phyloP scores from a whole-genome alignment of 2,797 vertebrate genomes.

The Sparidentex hasta region DNA sequence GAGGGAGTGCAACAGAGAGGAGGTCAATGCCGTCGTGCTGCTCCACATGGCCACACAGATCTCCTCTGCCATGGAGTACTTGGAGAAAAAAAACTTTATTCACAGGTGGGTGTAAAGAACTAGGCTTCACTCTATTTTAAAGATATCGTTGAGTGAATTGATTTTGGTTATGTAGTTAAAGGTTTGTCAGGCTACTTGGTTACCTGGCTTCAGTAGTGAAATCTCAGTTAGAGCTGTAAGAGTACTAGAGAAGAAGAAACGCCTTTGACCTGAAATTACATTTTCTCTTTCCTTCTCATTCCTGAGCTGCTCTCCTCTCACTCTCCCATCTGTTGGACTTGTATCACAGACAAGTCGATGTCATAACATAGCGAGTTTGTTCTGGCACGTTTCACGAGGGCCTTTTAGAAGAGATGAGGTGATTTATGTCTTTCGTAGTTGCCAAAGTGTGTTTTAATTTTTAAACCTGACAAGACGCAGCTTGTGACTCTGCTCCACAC shows the following conservation, averaged over 20 bases:
- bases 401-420: slow-evolving; percentile 16
- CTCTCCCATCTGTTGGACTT: slow-evolving; percentile 19
- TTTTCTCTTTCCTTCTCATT: not conserved
- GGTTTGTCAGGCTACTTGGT: not conserved
- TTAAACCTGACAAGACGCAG: slow-evolving; percentile 60
- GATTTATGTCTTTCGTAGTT: slow-evolving; percentile 63
- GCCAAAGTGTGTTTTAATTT: slow-evolving; percentile 49
- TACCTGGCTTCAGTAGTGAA: not conserved
- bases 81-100: slow-evolving; percentile 99
- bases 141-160: not conserved
- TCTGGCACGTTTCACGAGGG: slow-evolving; percentile 60
- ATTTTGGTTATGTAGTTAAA: not conserved
- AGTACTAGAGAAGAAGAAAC: not conserved
- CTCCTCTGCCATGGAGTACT: slow-evolving; percentile 99
- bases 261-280: slow-evolving; percentile 17
- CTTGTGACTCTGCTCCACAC: slow-evolving; percentile 37
- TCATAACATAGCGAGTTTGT: slow-evolving; percentile 58
- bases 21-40: slow-evolving; percentile 97
- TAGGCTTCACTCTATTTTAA: not conserved
- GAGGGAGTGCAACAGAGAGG: slow-evolving; percentile 95
- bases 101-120: slow-evolving; percentile 87
- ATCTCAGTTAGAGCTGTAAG: not conserved
- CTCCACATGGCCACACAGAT: slow-evolving; percentile 99
- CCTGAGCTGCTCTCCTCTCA: slow-evolving; percentile 14
- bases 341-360: slow-evolving; percentile 37